phyloP scores from a whole-genome alignment of 1,140 invertebrate genomes.

The Popillia japonica region DNA sequence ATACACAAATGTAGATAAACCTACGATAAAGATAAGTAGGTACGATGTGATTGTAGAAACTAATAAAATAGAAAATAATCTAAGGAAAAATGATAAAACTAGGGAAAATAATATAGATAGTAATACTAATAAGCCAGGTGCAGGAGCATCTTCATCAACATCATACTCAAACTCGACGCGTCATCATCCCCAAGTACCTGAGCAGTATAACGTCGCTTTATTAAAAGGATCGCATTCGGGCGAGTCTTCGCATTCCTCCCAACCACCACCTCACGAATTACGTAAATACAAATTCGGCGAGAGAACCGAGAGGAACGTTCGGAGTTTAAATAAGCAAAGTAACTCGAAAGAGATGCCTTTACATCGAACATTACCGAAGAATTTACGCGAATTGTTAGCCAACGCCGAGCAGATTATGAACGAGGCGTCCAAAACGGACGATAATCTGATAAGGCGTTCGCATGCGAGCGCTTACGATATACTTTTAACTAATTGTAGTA shows the following conservation, averaged over 20 bases:
- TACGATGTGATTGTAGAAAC: conserved; percentile 38
- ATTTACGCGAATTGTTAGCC: conserved; percentile 47
- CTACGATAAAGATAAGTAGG: conserved; percentile 26
- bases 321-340: neutral
- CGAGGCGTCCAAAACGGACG: conserved; percentile 31
- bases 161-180: neutral
- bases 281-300: conserved; percentile 22
- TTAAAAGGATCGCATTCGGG: neutral
- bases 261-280: neutral
- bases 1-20: conserved; percentile 37
- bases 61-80: conserved; percentile 13
- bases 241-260: neutral
- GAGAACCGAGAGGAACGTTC: conserved; percentile 18
- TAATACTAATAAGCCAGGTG: neutral
- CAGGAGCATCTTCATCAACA: neutral
- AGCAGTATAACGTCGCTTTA: neutral
- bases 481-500: conserved; percentile 5
- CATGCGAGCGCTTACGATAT: conserved; percentile 34
- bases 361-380: conserved; percentile 52
- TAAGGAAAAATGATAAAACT: conserved; percentile 29
- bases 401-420: conserved; percentile 18
- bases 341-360: conserved; percentile 40
- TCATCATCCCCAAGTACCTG: neutral
- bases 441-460: conserved; percentile 14
- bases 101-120: conserved; percentile 6